Evolutionary conservation across 2,797 vertebrate species (phyloP).

Genomic region (Orientallactaga sibirica): DNA sequence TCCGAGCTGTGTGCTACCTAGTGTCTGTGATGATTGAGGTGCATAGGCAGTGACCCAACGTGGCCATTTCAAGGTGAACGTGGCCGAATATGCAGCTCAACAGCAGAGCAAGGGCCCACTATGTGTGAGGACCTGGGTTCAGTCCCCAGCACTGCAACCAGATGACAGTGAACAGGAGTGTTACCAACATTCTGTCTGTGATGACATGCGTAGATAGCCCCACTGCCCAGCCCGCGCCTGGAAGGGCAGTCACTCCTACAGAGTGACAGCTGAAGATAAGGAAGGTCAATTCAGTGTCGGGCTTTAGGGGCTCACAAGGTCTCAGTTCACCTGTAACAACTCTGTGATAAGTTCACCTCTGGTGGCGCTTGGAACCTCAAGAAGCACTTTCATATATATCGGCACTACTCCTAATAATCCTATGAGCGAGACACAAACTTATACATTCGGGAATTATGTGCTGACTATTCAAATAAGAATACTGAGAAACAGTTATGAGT

Average conservation of each 20-base stretch:
- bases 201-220: neutral
- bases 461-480: neutral
- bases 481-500: neutral
- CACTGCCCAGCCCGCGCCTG: neutral
- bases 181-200: neutral
- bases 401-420: neutral
- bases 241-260: neutral
- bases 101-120: neutral
- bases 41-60: neutral
- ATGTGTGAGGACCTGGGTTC: neutral
- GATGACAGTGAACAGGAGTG: neutral
- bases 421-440: neutral
- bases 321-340: neutral
- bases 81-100: neutral
- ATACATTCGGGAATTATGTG: neutral
- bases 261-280: neutral
- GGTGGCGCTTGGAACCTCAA: neutral
- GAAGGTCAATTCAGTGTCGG: neutral
- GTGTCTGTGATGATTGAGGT: neutral
- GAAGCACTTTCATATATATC: neutral
- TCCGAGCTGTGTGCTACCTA: neutral
- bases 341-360: neutral
- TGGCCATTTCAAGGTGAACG: neutral
- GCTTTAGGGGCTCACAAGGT: neutral
- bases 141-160: neutral